phyloP scores from a whole-genome alignment of 2,888 invertebrate species.

The Macropis europaea region DNA sequence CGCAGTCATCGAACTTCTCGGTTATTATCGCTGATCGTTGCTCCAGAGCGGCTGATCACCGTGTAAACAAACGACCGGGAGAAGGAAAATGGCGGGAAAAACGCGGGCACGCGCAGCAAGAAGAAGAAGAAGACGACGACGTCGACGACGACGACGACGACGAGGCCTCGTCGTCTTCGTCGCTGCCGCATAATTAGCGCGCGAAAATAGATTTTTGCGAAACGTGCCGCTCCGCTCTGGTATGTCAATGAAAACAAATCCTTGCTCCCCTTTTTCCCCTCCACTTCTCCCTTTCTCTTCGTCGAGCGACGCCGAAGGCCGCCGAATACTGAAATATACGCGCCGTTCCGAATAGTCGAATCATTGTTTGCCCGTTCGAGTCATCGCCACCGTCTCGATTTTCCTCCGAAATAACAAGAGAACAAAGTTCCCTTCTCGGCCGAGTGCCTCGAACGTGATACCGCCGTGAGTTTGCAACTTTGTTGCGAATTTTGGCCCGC shows the following conservation, averaged over 20 bases:
- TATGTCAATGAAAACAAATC: slow-evolving; percentile 64
- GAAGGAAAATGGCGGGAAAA: slow-evolving; percentile 14
- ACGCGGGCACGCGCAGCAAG: background rate
- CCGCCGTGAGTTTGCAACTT: no score
- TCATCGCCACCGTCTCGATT: slow-evolving; percentile 6
- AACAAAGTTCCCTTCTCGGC: no score
- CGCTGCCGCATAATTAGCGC: slow-evolving; percentile 49
- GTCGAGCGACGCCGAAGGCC: slow-evolving; percentile 56
- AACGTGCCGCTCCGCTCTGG: slow-evolving; percentile 52
- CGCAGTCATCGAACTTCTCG: slow-evolving; percentile 60
- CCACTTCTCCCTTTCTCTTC: slow-evolving; percentile 54
- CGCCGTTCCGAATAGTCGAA: slow-evolving; percentile 49
- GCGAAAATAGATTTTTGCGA: slow-evolving; percentile 62
- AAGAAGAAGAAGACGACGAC: background rate
- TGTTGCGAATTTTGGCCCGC: no score
- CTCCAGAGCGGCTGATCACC: slow-evolving; percentile 33
- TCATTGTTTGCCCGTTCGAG: slow-evolving; percentile 59
- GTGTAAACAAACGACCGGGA: slow-evolving; percentile 40
- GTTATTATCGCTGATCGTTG: slow-evolving; percentile 50
- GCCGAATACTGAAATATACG: slow-evolving; percentile 57
- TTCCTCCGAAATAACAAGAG: slow-evolving; percentile 26
- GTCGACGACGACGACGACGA: background rate
- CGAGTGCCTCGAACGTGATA: no score
- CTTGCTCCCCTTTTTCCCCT: slow-evolving; percentile 50
- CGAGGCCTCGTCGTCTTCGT: slow-evolving; percentile 10